Percentiles rank a stretch among this genome's conserved stretches.
Conservation (phyloP, 2,113 vertebrate species). For the Leptobrachium leishanense region DNA sequence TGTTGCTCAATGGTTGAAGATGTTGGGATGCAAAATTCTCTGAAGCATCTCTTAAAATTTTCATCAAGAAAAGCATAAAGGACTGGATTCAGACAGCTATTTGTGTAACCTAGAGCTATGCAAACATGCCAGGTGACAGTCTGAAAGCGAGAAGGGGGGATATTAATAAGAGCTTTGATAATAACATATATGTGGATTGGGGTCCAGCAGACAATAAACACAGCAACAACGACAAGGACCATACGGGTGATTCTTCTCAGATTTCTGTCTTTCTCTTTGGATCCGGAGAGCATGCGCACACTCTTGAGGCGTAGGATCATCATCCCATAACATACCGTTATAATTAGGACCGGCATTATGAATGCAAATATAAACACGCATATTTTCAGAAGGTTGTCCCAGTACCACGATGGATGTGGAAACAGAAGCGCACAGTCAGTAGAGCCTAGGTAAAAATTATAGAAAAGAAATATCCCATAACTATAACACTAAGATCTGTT, state of each 20-base stretch:
- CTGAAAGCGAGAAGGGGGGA: constrained; percentile 89
- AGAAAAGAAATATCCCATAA: background rate
- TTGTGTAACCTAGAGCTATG: constrained; percentile 95
- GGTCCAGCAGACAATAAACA: constrained; percentile 98
- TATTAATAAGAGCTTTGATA: constrained; percentile 88
- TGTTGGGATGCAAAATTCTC: constrained; percentile 94
- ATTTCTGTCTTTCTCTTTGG: constrained; percentile 96
- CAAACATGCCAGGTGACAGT: constrained; percentile 98
- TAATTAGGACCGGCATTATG: constrained; percentile 97
- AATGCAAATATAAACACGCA: constrained; percentile 99
- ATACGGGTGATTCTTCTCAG: constrained; percentile 95
- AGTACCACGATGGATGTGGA: constrained; percentile 94
- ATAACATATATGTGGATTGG: constrained; percentile 98
- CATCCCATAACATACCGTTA: constrained; percentile 93
- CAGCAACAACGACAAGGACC: constrained; percentile 96
- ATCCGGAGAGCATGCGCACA: constrained; percentile 95
- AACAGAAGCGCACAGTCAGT: constrained; percentile 89
- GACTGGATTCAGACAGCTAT: constrained; percentile 98
- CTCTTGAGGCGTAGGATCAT: constrained; percentile 98
- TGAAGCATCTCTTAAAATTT: constrained; percentile 98
- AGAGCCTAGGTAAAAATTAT: constrained; percentile 62
- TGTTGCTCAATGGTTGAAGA: constrained; percentile 86
- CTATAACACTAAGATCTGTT: background rate
- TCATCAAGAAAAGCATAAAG: constrained; percentile 98
- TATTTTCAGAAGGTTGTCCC: constrained; percentile 97